Evolutionary conservation across 2,113 vertebrate species (phyloP), one percentile per base, ranked within the genome.

Genomic region (Pao palembangensis): DNA sequence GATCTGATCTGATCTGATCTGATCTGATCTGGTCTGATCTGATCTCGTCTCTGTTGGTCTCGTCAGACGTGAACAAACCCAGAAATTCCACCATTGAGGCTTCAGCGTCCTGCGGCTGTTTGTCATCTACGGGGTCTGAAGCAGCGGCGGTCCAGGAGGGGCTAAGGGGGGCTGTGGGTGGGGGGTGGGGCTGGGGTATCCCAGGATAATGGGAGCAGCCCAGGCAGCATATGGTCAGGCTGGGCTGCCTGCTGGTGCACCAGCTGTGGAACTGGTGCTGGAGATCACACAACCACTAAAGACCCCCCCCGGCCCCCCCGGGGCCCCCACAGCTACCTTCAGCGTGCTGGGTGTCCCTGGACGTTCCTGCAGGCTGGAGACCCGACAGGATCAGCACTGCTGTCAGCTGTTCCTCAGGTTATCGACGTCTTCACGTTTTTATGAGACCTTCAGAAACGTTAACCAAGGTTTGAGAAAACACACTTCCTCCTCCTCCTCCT

Each of bases 261-360:
- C 94, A 95, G 93, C 93, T 95, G 93, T 89, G 93, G 87, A 85
- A 91, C 93, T 93, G 93, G 92, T 93, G 93, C 85, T 67, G 77
- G 77, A 83, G 88, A 92, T 92, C 91, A 91, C 80, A 88, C 78
- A 86, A 81, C 80, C 85, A 90, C 92, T 88, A 90, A 91, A 89
- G 79, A 79, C 84, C 78, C 74, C 65, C 71, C 74, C 5, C 21
- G 5, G 71, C 68, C 41, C 71, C 70, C 68, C 73, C 62, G 69
- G 44, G 68, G 79, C 20, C 73, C 66, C 73, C 57, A 52, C 81
- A 80, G 68, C 74, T 79, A 75, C 56, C 71, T 71, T 7, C 44
- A 2, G 15, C 15, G 7, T 47, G 15, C 44, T 38, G 8, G 34
- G 34, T 31, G 28, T 38, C 34, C 11, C 34, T 12, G 34, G 2